Evolutionary conservation across 2,797 vertebrate genomes (phyloP), one percentile per base, ranked within the genome.

Genomic region (Crenichthys baileyi): DNA sequence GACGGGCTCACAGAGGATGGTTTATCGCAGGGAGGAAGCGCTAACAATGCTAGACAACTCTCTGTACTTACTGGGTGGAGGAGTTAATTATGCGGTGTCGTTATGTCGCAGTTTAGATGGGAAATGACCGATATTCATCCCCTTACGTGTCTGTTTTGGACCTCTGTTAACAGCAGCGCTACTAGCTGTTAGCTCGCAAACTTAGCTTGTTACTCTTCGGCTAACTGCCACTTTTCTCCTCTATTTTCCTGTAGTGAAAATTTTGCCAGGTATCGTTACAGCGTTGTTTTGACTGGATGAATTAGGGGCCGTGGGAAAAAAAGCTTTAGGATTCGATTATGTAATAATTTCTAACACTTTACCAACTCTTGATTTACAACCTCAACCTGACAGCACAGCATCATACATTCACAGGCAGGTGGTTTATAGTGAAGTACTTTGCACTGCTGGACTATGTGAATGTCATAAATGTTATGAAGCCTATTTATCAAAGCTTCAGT

Each of bases 1-100:
- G 65, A 82, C 39, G 68, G 63, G 80, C 87, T 91, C 90, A 89
- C 90, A 86, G 90, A 90, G 81, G 82, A 75, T 22, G 80, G 79
- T 85, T 67, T 20, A 67, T 36, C 20, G 63, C 63, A 24, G 63
- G 39, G 84, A 82, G 85, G 85, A 88, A 87, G 84, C 73, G 92
- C 89, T 89, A 90, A 86, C 46, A 4, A 67, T 13, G 85, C 78
- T 85, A 89, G 83, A 81, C 77, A 70, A 55, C 77, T 11, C 75
- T 84, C 82, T 79, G 83, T n/a, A 13, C 74, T 26, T 41, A 55
- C 12, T 29, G 4, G 20, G 58, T 31, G 39, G 51, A 68, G n/a
- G 36, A 46, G n/a, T 1, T 2, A 73, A 39, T 53, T 50, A 0
- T 7, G n/a, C 5, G 44, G 4, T 36, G 9, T 12, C 4, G n/a